Conservation (phyloP, 2,797 vertebrate species). For the Eospalax fontanierii region DNA sequence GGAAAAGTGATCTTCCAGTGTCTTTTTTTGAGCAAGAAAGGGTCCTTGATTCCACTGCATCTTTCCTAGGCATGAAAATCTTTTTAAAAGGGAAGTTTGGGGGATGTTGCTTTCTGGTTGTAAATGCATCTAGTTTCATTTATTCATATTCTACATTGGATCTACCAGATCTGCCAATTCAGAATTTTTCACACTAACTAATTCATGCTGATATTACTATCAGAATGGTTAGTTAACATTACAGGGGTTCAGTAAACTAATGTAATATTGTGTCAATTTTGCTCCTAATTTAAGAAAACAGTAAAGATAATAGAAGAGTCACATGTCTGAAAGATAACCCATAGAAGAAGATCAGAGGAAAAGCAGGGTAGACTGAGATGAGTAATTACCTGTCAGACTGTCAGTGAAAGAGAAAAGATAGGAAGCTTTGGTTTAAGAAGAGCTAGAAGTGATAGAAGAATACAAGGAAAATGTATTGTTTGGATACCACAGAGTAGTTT, state of each 20-base stretch:
- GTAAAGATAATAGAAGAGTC: neutral
- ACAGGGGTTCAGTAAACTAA: neutral
- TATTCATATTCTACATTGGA: neutral
- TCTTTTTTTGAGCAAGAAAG: neutral
- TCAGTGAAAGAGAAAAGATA: neutral
- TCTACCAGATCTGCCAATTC: neutral
- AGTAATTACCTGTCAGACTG: neutral
- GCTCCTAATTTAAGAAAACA: neutral
- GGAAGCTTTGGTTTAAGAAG: neutral
- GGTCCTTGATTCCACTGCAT: neutral
- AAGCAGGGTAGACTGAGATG: neutral
- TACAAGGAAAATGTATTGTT: too few relatives aligned
- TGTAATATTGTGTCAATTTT: neutral
- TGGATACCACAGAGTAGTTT: too few relatives aligned
- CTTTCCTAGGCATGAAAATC: neutral
- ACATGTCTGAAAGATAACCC: neutral
- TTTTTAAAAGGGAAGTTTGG: neutral
- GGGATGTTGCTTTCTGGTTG: neutral
- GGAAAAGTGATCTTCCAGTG: neutral
- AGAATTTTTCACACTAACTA: neutral
- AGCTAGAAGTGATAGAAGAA: too few relatives aligned
- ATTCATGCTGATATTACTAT: neutral
- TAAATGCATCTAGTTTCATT: neutral
- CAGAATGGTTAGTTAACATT: neutral
- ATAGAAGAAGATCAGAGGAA: neutral